Evolutionary conservation across 2,888 invertebrate species (phyloP).

Genomic region (Nyleta sp.): DNA sequence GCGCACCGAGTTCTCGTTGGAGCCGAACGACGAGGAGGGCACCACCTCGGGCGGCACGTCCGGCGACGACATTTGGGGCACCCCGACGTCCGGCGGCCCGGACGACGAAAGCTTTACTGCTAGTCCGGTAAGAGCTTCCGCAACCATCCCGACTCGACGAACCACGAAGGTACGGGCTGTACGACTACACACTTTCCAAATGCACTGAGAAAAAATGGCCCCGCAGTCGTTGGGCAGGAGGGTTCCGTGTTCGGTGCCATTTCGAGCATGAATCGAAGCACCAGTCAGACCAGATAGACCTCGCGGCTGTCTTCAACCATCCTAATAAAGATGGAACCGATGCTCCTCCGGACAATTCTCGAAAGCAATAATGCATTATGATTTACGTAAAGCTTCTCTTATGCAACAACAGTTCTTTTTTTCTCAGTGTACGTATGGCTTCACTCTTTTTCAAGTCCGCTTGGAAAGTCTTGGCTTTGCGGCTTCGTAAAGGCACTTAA

Average conservation of each 20-base stretch:
- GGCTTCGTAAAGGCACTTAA: constrained; percentile 64
- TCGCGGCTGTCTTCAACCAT: too few relatives aligned
- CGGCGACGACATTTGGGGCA: constrained; percentile 95
- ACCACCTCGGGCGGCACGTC: constrained; percentile 93
- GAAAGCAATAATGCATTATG: too few relatives aligned
- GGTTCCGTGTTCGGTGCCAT: too few relatives aligned
- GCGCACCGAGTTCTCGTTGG: constrained; percentile 78
- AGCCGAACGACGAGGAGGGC: constrained; percentile 87
- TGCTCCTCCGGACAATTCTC: too few relatives aligned
- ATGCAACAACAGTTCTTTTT: constrained; percentile 43
- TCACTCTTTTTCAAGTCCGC: constrained; percentile 61
- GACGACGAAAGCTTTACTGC: constrained; percentile 86
- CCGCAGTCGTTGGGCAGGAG: too few relatives aligned
- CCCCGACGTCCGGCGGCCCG: constrained; percentile 93
- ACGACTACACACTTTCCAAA: constrained; percentile 51
- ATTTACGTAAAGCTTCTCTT: constrained; percentile 43
- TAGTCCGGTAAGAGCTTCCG: constrained; percentile 77
- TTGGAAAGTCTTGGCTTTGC: constrained; percentile 66
- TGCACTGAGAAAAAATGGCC: constrained; percentile 60
- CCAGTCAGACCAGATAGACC: too few relatives aligned
- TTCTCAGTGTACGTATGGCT: constrained; percentile 62
- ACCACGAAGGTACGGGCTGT: constrained; percentile 69
- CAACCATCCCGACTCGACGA: constrained; percentile 62
- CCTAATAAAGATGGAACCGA: too few relatives aligned
- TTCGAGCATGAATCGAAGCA: too few relatives aligned